These are phyloP conservation scores for Siniperca knerii DNA, from an alignment of 2,113 vertebrate genomes.

Conservation along the genomic window DNA sequence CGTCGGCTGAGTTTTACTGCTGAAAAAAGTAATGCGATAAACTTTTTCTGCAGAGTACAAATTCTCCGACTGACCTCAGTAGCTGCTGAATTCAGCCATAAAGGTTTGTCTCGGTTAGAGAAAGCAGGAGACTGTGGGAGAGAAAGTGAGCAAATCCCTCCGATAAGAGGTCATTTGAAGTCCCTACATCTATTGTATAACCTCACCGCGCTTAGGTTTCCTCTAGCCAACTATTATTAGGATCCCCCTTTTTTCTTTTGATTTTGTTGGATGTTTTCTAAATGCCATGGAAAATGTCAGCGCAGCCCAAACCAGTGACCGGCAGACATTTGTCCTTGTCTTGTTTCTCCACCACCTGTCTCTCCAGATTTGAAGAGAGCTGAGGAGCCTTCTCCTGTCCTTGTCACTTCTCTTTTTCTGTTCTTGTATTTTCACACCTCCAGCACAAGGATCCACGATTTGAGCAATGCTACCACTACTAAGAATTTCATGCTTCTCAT, in stretches of 20 bases:
- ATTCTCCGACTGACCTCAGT: background rate
- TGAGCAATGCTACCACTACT: background rate
- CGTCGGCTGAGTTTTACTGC: background rate
- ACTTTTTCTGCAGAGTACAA: background rate
- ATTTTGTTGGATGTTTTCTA: conserved; percentile 64
- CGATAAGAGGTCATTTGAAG: conserved; percentile 28
- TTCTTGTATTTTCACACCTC: conserved; percentile 28
- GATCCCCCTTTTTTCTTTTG: background rate
- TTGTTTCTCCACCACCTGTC: conserved; percentile 70
- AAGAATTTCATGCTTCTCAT: conserved; percentile 14
- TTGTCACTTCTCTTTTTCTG: conserved; percentile 44
- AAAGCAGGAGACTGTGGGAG: background rate
- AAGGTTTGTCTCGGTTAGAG: background rate
- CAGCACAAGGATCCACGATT: background rate
- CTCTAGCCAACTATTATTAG: conserved; percentile 37
- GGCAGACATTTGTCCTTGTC: conserved; percentile 75
- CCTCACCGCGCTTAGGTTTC: conserved; percentile 1
- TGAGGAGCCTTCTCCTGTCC: conserved; percentile 56
- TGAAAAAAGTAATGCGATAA: background rate
- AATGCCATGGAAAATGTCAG: conserved; percentile 80
- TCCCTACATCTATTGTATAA: conserved; percentile 39
- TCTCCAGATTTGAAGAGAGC: conserved; percentile 64
- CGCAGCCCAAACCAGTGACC: conserved; percentile 24
- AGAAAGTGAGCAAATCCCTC: conserved; percentile 24
- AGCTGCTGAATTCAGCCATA: conserved; percentile 5